Conservation (phyloP, 1,140 invertebrate genomes). For the Mylabris phalerata region DNA sequence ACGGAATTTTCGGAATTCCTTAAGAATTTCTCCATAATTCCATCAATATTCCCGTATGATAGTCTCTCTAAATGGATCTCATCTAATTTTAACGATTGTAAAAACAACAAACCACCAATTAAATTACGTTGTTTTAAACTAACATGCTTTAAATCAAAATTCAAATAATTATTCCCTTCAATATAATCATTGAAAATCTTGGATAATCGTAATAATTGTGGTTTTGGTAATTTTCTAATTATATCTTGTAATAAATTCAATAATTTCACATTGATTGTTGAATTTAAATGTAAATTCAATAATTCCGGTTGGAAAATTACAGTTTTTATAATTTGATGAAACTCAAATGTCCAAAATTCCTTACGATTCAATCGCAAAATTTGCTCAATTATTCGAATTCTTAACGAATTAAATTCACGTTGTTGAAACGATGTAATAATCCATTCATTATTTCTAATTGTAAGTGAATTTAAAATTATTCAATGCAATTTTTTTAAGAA, state of each 20-base stretch:
- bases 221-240: too few relatives aligned
- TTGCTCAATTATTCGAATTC: constrained; percentile 15
- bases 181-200: too few relatives aligned
- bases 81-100: not conserved
- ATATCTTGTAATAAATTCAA: not conserved
- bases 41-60: not conserved
- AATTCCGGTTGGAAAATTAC: constrained; percentile 14
- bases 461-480: constrained; percentile 7
- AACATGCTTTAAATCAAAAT: constrained; percentile 25
- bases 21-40: constrained; percentile 3
- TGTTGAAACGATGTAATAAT: constrained; percentile 19
- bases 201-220: too few relatives aligned
- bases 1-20: not conserved
- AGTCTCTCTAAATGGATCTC: not conserved
- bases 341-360: constrained; percentile 17
- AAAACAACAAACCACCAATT: constrained; percentile 8
- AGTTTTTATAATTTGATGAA: not conserved
- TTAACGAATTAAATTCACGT: constrained; percentile 15
- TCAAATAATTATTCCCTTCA: not conserved
- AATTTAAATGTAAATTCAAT: constrained; percentile 10
- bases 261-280: not conserved
- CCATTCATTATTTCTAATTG: constrained; percentile 11
- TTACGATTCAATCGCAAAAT: constrained; percentile 2
- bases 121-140: constrained; percentile 17
- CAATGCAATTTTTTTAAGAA: constrained; percentile 20